Conservation (phyloP, 2,113 vertebrate genomes). For the Bathybates hornii region DNA sequence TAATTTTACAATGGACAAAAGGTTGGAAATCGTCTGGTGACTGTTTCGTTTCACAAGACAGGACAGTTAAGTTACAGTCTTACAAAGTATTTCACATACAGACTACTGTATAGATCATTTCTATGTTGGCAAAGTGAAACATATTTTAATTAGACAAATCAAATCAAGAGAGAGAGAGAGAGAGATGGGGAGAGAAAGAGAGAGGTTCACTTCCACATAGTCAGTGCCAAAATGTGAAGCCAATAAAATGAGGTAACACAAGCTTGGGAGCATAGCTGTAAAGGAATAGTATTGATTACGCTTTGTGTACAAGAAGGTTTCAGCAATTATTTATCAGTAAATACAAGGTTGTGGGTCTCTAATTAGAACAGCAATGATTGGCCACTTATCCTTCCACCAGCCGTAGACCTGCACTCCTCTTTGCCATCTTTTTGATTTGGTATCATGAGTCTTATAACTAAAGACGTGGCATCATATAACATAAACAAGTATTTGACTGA, state of each 20-base stretch:
- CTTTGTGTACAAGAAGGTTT: not conserved
- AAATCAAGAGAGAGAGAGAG: not conserved
- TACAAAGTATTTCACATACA: constrained; percentile 44
- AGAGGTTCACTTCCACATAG: not conserved
- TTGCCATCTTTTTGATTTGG: not conserved
- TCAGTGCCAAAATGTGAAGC: not conserved
- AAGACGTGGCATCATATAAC: not conserved
- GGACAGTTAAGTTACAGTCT: constrained; percentile 29
- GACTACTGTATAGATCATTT: not conserved
- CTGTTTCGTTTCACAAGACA: constrained; percentile 46
- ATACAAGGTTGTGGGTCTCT: not conserved
- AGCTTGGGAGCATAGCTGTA: not conserved
- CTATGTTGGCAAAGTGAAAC: not conserved
- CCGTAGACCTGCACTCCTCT: not conserved
- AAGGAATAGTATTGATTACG: not conserved
- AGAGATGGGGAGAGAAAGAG: not conserved
- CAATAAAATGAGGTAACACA: not conserved
- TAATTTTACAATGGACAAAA: constrained; percentile 17
- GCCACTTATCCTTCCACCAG: not conserved
- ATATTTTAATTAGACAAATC: not conserved
- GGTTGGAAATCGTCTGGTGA: not conserved
- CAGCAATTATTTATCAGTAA: not conserved
- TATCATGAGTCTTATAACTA: not conserved
- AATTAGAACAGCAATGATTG: not conserved
- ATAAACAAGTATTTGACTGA: not conserved